phyloP scores from a whole-genome alignment of 2,797 vertebrate genomes.

The Enoplosus armatus region DNA sequence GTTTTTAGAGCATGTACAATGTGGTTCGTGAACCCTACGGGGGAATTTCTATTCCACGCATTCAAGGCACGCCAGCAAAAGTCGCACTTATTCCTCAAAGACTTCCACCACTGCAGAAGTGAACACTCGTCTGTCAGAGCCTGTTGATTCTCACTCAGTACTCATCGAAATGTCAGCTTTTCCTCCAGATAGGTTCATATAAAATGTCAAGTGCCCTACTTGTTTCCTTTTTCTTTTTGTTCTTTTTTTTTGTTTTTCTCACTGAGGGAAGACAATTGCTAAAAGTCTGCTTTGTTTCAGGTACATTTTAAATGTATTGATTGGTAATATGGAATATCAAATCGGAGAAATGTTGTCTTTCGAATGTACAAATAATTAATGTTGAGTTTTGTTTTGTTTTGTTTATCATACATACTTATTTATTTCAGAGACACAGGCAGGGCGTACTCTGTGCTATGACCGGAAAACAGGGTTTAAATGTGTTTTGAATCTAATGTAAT shows the following conservation, averaged over 20 bases:
- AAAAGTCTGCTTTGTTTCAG: conserved; percentile 51
- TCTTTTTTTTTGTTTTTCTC: no score
- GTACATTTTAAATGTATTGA: conserved; percentile 65
- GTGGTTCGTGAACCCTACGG: conserved; percentile 62
- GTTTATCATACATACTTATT: conserved; percentile 61
- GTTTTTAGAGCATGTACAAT: conserved; percentile 74
- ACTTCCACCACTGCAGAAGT: conserved; percentile 16
- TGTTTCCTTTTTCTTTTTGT: no score
- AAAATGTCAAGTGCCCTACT: conserved; percentile 50
- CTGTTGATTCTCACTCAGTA: conserved; percentile 15
- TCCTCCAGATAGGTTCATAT: conserved; percentile 33
- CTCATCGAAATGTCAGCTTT: conserved; percentile 35
- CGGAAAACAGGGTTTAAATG: conserved; percentile 79
- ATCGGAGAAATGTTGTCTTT: conserved; percentile 59
- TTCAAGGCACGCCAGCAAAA: conserved; percentile 20
- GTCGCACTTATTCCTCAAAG: conserved; percentile 36
- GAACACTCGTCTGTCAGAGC: conserved; percentile 20
- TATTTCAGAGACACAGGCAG: conserved; percentile 58
- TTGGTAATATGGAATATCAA: conserved; percentile 47
- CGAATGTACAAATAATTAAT: conserved; percentile 62
- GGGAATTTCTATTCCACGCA: conserved; percentile 50
- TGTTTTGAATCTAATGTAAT: conserved; percentile 70
- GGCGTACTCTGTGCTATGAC: conserved; percentile 54
- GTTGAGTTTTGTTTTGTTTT: conserved; percentile 43
- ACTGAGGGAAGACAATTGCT: conserved; percentile 18